A percentile compares a stretch with the other conserved stretches of the same genome.
These are phyloP conservation scores for Melangyna quadrimaculata DNA, from an alignment of 2,888 invertebrate genomes.

Conservation along the genomic window DNA sequence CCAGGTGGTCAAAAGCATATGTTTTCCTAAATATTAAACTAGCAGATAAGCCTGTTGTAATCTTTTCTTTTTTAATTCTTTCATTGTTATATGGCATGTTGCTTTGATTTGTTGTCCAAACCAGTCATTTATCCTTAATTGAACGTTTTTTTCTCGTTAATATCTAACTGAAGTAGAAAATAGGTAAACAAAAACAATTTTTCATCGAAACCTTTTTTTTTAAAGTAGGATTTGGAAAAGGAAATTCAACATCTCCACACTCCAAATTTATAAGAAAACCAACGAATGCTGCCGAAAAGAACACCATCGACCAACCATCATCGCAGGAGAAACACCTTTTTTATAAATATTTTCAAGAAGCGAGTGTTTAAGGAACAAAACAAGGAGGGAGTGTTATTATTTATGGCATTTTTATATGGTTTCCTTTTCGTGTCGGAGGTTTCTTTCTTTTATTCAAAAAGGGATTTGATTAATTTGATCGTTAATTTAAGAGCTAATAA, in stretches of 20 bases:
- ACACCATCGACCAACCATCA: background rate
- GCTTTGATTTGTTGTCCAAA: background rate
- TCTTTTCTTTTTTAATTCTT: background rate
- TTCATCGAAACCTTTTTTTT: background rate
- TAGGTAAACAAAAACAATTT: background rate
- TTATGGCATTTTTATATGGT: slow-evolving; percentile 4
- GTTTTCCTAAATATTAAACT: background rate
- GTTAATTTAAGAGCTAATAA: slow-evolving; percentile 14
- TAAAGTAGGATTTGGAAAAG: background rate
- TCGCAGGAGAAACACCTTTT: background rate
- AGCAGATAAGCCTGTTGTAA: background rate
- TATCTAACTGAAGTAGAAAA: no score
- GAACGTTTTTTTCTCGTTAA: no score
- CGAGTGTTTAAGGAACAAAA: background rate
- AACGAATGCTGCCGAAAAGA: background rate
- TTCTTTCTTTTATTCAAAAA: background rate
- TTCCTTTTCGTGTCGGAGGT: background rate
- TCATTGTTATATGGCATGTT: background rate
- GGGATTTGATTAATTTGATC: slow-evolving; percentile 38
- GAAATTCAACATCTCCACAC: background rate
- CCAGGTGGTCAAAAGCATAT: no score
- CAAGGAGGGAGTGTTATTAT: background rate
- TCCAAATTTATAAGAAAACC: background rate
- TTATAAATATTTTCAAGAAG: background rate
- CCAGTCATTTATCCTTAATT: background rate